Conservation (phyloP, 2,888 invertebrate species). For the Cheilosia impressa region DNA sequence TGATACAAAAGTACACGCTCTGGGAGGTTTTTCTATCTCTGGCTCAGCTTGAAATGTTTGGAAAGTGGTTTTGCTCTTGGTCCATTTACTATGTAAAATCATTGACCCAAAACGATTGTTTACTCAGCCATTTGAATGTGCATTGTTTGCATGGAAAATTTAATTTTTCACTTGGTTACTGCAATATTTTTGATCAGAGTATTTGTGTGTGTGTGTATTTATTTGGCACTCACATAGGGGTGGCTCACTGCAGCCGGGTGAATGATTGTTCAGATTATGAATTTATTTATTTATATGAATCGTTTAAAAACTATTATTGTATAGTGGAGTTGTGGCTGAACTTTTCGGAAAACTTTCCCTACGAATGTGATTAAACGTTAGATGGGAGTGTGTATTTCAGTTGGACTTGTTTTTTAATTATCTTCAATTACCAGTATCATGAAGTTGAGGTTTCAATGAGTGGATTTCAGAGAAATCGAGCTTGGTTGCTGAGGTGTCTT, state of each 20-base stretch:
- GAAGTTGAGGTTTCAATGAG: too few relatives aligned
- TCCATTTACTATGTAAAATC: slow-evolving; percentile 60
- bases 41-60: slow-evolving; percentile 2
- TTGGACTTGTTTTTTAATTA: too few relatives aligned
- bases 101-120: slow-evolving; percentile 72
- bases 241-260: slow-evolving; percentile 49
- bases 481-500: too few relatives aligned
- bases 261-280: slow-evolving; percentile 33
- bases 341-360: neutral
- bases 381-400: too few relatives aligned
- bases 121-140: slow-evolving; percentile 70
- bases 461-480: too few relatives aligned
- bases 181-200: slow-evolving; percentile 5
- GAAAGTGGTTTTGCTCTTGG: slow-evolving; percentile 59
- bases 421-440: too few relatives aligned
- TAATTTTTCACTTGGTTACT: slow-evolving; percentile 56
- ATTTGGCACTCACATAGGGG: neutral
- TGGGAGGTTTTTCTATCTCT: slow-evolving; percentile 5
- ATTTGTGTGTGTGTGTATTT: slow-evolving; percentile 24
- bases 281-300: neutral
- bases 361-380: neutral
- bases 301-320: neutral
- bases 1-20: neutral
- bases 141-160: slow-evolving; percentile 68
- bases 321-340: neutral